Evolutionary conservation across 2,113 vertebrate genomes (phyloP).

Genomic region (Macrotus californicus): DNA sequence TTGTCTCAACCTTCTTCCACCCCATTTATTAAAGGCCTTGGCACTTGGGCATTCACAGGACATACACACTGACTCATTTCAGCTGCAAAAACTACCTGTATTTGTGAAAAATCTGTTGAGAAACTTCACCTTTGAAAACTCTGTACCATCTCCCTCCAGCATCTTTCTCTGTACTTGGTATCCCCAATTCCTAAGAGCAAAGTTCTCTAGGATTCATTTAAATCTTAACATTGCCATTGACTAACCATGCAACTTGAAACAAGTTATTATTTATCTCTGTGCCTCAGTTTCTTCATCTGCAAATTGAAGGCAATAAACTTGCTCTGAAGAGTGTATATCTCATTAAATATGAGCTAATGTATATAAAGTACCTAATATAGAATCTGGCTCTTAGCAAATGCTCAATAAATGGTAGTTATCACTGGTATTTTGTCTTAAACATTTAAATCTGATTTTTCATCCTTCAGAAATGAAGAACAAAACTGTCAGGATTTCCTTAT

Average conservation of each 20-base stretch:
- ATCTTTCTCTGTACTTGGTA: neutral
- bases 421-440: neutral
- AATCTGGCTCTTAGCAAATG: neutral
- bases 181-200: neutral
- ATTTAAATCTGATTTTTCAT: neutral
- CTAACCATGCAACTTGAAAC: neutral
- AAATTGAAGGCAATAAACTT: neutral
- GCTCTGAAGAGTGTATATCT: neutral
- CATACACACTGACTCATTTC: neutral
- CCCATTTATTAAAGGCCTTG: neutral
- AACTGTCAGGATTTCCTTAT: neutral
- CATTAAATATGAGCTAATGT: neutral
- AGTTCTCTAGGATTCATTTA: neutral
- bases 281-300: neutral
- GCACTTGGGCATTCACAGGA: neutral
- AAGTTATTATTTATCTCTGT: neutral
- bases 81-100: neutral
- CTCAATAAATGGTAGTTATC: neutral
- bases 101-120: neutral
- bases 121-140: neutral
- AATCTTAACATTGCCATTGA: neutral
- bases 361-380: neutral
- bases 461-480: neutral
- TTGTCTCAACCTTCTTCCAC: neutral
- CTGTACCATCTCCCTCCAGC: neutral